phyloP scores from a whole-genome alignment of 1,140 invertebrate species.

The Pseudomyrmex flavicornis region DNA sequence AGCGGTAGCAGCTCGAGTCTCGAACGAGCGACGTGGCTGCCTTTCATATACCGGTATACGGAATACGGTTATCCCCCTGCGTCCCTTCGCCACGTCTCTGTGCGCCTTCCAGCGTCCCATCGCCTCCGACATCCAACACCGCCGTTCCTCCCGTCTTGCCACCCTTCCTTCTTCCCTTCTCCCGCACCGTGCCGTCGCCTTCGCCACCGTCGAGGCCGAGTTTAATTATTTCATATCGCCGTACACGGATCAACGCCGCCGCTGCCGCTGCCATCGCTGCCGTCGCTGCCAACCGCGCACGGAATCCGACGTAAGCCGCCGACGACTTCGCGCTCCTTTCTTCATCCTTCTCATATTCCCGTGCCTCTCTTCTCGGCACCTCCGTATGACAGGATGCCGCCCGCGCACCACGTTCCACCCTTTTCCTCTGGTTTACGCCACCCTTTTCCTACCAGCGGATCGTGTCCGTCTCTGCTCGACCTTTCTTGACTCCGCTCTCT shows the following conservation, averaged over 20 bases:
- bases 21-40: conserved; percentile 62
- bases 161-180: not conserved
- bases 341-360: not conserved
- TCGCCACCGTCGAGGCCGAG: conserved; percentile 60
- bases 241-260: conserved; percentile 64
- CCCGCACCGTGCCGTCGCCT: conserved; percentile 44
- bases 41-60: conserved; percentile 61
- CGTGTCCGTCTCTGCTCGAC: conserved; percentile 35
- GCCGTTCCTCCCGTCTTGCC: not conserved
- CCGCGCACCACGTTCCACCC: not conserved
- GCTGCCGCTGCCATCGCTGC: not conserved
- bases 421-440: conserved; percentile 12
- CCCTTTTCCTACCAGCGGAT: conserved; percentile 46
- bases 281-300: conserved; percentile 48
- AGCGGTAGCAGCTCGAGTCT: conserved; percentile 60
- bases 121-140: conserved; percentile 46
- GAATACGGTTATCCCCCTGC: conserved; percentile 61
- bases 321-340: conserved; percentile 40
- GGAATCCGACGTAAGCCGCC: conserved; percentile 57
- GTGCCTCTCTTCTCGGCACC: not conserved
- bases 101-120: conserved; percentile 35
- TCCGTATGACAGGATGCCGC: conserved; percentile 1
- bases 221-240: conserved; percentile 77
- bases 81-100: not conserved
- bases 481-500: conserved; percentile 27